Evolutionary conservation across 2,113 vertebrate species (phyloP), one percentile per base, ranked within the genome.

Genomic region (Barbus barbus): DNA sequence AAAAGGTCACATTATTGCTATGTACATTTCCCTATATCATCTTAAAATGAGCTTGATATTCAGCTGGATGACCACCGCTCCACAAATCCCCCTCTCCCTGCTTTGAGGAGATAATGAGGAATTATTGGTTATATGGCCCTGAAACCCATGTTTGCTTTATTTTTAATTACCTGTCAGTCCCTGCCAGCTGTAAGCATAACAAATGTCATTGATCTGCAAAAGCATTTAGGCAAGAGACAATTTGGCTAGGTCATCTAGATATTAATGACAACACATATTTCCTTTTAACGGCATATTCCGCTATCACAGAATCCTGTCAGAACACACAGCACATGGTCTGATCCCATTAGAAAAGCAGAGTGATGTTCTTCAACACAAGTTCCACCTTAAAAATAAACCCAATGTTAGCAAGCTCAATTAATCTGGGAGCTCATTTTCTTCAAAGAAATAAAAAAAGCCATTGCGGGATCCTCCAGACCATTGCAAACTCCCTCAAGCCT

Each of bases 31-130:
- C 4, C 20, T 28, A 72, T 31, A 51, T 36, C 51, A 36, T 61
- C 5, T 83, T 87, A 89, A 74, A 41, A 85, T 77, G 61, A 90
- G 90, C 91, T 76, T 92, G 85, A 87, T 75, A 51, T 48, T 51
- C 73, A 51, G 73, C 73, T 51, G 46, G 44, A 86, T 90, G 81
- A 83, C 56, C 77, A 65, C 38, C 38, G 76, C 56, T 86, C 71
- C 87, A 86, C 86, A 90, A 91, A 83, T 80, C 84, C 72, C 1
- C 74, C 24, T 67, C 41, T 61, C 60, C 67, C 91, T 93, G 88
- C 58, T 63, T 83, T 74, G 73, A 61, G 79, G 87, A 91, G 90
- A 92, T 90, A 94, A 90, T 41, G 85, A 89, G 91, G 87, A 93
- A 90, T 92, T 90, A 91, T 86, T 87, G 87, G 38, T 84, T 65